Conservation (phyloP, 1,140 invertebrate genomes). For the Magallana angulata region DNA sequence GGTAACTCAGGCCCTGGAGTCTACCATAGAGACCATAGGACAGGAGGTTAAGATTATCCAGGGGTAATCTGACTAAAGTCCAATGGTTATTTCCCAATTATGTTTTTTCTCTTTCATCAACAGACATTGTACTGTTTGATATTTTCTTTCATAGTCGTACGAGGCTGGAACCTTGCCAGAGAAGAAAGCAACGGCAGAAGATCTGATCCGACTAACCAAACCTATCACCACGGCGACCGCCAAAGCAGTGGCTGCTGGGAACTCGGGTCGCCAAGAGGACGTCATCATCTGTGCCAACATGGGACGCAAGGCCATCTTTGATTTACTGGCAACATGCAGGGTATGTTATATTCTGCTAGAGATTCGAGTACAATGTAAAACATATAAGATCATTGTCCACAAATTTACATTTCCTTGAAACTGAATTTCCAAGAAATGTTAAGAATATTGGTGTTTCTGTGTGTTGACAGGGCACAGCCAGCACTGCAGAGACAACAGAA, state of each 20-base stretch:
- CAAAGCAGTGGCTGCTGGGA: slow-evolving; percentile 95
- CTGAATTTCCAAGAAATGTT: neutral
- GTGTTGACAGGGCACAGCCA: slow-evolving; percentile 85
- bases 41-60: too few relatives aligned
- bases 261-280: slow-evolving; percentile 96
- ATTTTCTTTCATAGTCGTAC: slow-evolving; percentile 84
- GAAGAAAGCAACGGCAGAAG: slow-evolving; percentile 90
- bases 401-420: neutral
- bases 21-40: too few relatives aligned
- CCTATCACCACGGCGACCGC: slow-evolving; percentile 97
- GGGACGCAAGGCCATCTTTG: slow-evolving; percentile 95
- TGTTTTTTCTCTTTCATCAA: too few relatives aligned
- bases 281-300: slow-evolving; percentile 98
- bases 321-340: slow-evolving; percentile 94
- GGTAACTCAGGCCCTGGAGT: too few relatives aligned
- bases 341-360: slow-evolving; percentile 75
- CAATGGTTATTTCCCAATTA: too few relatives aligned
- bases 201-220: slow-evolving; percentile 94
- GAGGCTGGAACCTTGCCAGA: slow-evolving; percentile 81
- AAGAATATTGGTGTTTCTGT: neutral
- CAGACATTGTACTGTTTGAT: too few relatives aligned
- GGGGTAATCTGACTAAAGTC: too few relatives aligned
- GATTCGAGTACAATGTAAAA: neutral
- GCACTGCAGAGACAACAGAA: slow-evolving; percentile 91
- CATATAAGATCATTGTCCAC: neutral